phyloP scores from a whole-genome alignment of 2,797 vertebrate genomes.

The Scolopax rusticola region DNA sequence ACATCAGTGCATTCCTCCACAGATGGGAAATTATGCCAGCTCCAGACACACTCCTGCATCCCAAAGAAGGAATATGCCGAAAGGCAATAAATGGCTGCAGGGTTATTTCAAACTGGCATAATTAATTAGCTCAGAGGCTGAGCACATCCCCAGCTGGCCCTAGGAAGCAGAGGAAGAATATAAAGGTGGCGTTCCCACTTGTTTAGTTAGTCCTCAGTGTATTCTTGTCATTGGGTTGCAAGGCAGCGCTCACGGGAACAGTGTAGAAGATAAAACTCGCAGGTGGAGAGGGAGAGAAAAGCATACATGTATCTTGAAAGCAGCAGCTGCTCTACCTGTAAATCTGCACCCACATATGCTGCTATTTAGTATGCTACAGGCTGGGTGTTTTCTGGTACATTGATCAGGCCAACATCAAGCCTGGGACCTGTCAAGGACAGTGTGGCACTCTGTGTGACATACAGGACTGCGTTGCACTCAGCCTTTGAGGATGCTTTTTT shows the following conservation, averaged over 20 bases:
- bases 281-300: not conserved
- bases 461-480: not conserved
- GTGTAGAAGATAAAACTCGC: not conserved
- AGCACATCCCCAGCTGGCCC: not conserved
- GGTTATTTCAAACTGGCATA: constrained; percentile 25
- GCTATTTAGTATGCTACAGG: not conserved
- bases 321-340: not conserved
- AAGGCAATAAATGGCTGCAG: not conserved
- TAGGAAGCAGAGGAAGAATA: not conserved
- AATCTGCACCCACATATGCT: not conserved
- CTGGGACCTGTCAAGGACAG: not conserved
- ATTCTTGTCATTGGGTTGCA: not conserved
- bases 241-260: not conserved
- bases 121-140: constrained; percentile 42
- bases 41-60: not conserved
- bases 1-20: not conserved
- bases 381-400: not conserved
- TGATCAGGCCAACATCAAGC: not conserved
- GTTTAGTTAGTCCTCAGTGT: not conserved
- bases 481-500: not conserved
- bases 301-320: not conserved
- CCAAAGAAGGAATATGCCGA: not conserved
- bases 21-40: not conserved
- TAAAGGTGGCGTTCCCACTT: constrained; percentile 17
- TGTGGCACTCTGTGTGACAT: not conserved